Evolutionary conservation across 2,113 vertebrate species (phyloP).

Genomic region (Pelecanus crispus): DNA sequence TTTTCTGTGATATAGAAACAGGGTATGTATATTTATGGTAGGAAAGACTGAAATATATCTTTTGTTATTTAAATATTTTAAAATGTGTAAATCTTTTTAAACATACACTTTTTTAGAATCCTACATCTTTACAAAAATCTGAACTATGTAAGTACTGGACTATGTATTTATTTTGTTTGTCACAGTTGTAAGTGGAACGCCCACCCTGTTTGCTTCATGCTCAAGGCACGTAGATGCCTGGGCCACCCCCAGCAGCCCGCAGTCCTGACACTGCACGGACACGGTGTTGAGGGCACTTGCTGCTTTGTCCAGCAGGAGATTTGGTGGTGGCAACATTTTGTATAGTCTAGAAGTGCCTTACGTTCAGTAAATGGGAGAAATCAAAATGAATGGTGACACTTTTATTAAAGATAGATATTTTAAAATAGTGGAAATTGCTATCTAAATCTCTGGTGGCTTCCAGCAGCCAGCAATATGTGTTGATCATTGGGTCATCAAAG

Average conservation of each 20-base stretch:
- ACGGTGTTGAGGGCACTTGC: accelerated
- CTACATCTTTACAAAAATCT: neutral
- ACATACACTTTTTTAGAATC: neutral
- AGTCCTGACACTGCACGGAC: neutral
- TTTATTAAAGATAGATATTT: neutral
- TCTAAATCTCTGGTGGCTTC: neutral
- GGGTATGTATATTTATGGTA: neutral
- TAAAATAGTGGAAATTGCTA: neutral
- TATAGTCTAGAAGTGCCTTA: neutral
- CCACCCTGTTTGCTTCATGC: neutral
- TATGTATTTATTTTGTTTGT: neutral
- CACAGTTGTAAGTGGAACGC: neutral
- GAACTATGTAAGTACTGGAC: neutral
- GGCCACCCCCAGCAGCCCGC: neutral
- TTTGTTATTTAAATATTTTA: neutral
- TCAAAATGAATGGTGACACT: neutral
- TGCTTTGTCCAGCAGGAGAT: neutral
- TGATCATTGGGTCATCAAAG: neutral
- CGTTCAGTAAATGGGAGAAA: neutral
- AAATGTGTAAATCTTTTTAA: neutral
- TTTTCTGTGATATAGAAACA: neutral
- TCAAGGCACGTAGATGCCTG: neutral
- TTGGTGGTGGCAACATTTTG: neutral
- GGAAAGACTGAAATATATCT: neutral
- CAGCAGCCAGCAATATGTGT: neutral